phyloP scores from a whole-genome alignment of 2,888 invertebrate genomes.

The Blera fallax region DNA sequence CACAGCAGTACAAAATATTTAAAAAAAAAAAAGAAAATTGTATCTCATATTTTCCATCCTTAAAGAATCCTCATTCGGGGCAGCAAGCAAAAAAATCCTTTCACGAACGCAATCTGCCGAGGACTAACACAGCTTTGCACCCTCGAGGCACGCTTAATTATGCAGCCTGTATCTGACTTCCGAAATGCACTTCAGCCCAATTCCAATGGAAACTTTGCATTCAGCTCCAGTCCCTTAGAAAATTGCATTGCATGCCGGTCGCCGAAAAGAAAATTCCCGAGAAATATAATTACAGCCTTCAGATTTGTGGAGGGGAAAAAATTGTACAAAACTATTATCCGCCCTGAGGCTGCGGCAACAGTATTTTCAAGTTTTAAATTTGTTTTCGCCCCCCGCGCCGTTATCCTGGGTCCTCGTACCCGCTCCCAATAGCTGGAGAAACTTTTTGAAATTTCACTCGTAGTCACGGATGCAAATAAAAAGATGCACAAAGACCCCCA shows the following conservation, averaged over 20 bases:
- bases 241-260: constrained; percentile 13
- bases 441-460: not conserved
- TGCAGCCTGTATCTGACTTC: constrained; percentile 59
- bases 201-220: constrained; percentile 4
- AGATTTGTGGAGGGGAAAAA: not conserved
- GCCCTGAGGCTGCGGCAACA: constrained; percentile 9
- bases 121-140: not conserved
- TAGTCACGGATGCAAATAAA: not conserved
- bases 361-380: not conserved
- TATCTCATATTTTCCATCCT: not conserved
- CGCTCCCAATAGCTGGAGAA: not conserved
- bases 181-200: constrained; percentile 42
- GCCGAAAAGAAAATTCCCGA: constrained; percentile 4
- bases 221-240: constrained; percentile 12
- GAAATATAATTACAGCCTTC: constrained; percentile 51
- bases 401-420: too few relatives aligned
- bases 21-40: not conserved
- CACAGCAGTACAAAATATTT: too few relatives aligned
- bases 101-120: constrained; percentile 16
- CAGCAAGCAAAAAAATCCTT: not conserved
- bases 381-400: not conserved
- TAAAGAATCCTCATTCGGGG: not conserved
- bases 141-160: constrained; percentile 47
- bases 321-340: constrained; percentile 35
- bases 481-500: not conserved